Evolutionary conservation across 2,113 vertebrate genomes (phyloP).

Genomic region (Paralichthys olivaceus): DNA sequence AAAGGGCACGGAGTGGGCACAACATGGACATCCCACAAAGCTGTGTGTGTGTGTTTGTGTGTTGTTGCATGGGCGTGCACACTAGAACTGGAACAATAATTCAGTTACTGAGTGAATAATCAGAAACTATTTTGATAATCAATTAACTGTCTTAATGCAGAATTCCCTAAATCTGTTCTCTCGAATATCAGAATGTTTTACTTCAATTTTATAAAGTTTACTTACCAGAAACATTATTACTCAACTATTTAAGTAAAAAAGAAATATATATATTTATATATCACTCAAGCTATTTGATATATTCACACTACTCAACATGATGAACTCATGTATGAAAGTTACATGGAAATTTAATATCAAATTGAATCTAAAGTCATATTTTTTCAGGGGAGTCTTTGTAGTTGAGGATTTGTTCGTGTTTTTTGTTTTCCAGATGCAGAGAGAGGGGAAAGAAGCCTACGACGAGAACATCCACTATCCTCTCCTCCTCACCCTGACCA

Average conservation of each 20-base stretch:
- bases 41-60: not conserved
- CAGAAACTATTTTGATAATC: not conserved
- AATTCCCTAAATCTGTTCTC: no score
- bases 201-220: not conserved
- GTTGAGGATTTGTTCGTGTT: not conserved
- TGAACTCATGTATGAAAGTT: no score
- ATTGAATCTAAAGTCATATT: no score
- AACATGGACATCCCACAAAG: constrained; percentile 25
- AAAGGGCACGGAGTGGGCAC: constrained; percentile 52
- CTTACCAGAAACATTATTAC: no score
- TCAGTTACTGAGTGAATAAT: not conserved
- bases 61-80: not conserved
- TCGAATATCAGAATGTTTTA: no score
- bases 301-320: no score
- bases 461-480: constrained; percentile 98
- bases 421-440: constrained; percentile 89
- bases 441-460: constrained; percentile 88
- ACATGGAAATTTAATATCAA: no score
- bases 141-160: not conserved
- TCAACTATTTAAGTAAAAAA: no score
- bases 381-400: no score
- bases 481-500: constrained; percentile 89
- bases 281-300: no score
- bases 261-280: no score
- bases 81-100: not conserved